Evolutionary conservation across 2,797 vertebrate species (phyloP), one percentile per base, ranked within the genome.

Genomic region (Danio choprae): DNA sequence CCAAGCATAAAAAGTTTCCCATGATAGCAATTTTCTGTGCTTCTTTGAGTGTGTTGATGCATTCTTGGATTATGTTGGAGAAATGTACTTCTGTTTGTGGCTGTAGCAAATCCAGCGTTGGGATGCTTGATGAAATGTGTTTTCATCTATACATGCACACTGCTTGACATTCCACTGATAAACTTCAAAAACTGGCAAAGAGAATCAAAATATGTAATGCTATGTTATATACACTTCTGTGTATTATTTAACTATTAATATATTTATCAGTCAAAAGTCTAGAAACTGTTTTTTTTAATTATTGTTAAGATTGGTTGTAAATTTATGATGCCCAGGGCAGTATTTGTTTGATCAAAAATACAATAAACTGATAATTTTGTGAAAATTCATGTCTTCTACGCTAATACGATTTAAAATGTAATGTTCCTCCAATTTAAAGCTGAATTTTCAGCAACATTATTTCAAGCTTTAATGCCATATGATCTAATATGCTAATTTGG

Each of bases 81-180:
- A 46, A 77, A 56, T 44, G 15, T 75, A 77, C 41, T 55, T 55
- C 48, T 46, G 22, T 68, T 68, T 59, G 16, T n/a, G 22, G 41
- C 40, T 65, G 20, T 46, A 20, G 50, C 9, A 59, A 48, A 77
- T 77, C 64, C 53, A 77, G 64, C 11, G 0, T 59, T 65, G 48
- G 64, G 74, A 76, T 75, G 65, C 22, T 68, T 9, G 1, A 44
- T 7, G 1, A 29, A 58, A 48, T n/a, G 41, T 12, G 22, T 46
- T 67, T 77, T 68, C 22, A 0, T 40, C 22, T 46, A 44, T 58
- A 67, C 41, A 77, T 56, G 20, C 11, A 12, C 7, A 7, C 63
- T 77, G 63, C 63, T 74, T 46, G 22, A 36, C 63, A 55, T 64
- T 53, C 48, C 8, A 64, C 36, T 55, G 74, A 75, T 55, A 76